Percentiles rank a stretch among this genome's conserved stretches.
These are phyloP conservation scores for Chirona hameri DNA, from an alignment of 2,888 invertebrate genomes.

Conservation along the genomic window DNA sequence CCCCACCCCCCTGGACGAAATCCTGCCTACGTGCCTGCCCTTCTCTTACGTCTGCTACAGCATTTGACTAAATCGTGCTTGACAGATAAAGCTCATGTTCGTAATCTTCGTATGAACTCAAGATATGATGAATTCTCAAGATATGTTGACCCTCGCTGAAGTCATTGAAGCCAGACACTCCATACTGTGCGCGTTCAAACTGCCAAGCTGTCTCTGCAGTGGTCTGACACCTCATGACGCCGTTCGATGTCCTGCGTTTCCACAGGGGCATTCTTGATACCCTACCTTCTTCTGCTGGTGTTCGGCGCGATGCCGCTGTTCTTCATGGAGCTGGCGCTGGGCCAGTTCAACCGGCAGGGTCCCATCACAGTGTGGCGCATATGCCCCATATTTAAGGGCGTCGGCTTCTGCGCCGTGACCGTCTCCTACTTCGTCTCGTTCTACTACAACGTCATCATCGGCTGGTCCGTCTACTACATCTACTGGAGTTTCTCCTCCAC, in stretches of 20 bases:
- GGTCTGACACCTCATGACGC: too few species aligned
- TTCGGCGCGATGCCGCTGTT: conserved; percentile 73
- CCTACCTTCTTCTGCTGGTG: conserved; percentile 68
- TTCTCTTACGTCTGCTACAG: too few species aligned
- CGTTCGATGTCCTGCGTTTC: neutral
- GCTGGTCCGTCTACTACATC: conserved; percentile 77
- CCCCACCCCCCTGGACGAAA: too few species aligned
- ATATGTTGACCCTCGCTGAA: too few species aligned
- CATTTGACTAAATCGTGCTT: too few species aligned
- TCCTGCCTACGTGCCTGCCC: too few species aligned
- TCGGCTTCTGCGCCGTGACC: conserved; percentile 73
- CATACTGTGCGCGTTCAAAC: too few species aligned
- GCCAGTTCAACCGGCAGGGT: conserved; percentile 71
- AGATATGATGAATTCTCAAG: too few species aligned
- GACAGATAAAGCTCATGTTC: too few species aligned
- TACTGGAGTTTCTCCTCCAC: conserved; percentile 63
- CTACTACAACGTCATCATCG: conserved; percentile 81
- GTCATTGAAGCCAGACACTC: too few species aligned
- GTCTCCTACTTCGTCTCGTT: conserved; percentile 74
- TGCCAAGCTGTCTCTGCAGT: too few species aligned
- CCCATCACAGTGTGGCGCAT: conserved; percentile 78
- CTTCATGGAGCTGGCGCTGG: conserved; percentile 73
- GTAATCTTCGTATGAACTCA: too few species aligned
- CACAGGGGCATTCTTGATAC: conserved; percentile 67
- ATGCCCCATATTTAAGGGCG: conserved; percentile 73